Evolutionary conservation across 2,797 vertebrate species (phyloP), one percentile per base, ranked within the genome.

Genomic region (Acanthurus leucopareius): DNA sequence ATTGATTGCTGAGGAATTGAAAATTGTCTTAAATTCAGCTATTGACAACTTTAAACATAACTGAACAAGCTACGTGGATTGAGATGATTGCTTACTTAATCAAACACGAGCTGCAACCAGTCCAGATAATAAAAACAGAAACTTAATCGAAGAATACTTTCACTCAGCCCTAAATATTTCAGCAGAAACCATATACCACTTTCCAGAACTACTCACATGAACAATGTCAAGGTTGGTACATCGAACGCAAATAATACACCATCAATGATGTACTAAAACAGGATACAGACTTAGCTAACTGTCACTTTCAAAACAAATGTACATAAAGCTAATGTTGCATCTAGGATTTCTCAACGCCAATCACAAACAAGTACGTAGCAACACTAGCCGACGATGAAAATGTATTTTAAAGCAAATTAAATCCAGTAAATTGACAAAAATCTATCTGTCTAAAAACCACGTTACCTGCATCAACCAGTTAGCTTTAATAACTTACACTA

Each of bases 161-260:
- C 75, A 73, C 47, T 58, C 16, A 84, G 74, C 14, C 48, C 35
- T 86, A 35, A 92, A 91, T 88, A 89, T 91, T 93, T 92, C 11
- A 92, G 45, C 75, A 86, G 76, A 54, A 73, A 74, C 65, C 54
- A 10, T 69, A 87, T 63, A 77, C 60, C 67, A 60, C 49, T 67
- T 4, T 44, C 22, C n/a, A 48, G 47, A 22, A 52, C 15, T 56
- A 35, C 51, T 80, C 77, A 83, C 79, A 73, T 11, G 40, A 73
- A 20, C 9, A 44, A 25, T 22, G 56, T 66, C 47, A 65, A 52
- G 19, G 11, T 13, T 69, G 54, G 3, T 38, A 74, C 47, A 54
- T 32, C 52, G 53, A 57, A 59, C 19, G n/a, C 48, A 68, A 69
- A 59, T 32, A 78, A 10, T 20, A 64, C 60, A 65, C 3, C 38